These are phyloP conservation scores for Macrosteles quadrilineatus DNA, from an alignment of 1,140 invertebrate species.

Conservation along the genomic window DNA sequence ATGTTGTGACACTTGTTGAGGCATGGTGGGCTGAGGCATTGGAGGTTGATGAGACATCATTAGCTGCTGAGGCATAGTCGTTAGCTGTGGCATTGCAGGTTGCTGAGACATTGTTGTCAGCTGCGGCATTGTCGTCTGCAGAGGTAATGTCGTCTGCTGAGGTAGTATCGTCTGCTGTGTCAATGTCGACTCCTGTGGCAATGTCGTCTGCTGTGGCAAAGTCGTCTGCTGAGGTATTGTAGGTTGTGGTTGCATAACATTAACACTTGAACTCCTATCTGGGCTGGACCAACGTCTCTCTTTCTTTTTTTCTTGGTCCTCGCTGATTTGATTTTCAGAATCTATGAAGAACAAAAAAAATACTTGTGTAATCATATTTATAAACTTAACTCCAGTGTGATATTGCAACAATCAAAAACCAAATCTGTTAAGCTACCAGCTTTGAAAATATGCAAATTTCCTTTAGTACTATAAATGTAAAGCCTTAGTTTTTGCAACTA, in stretches of 20 bases:
- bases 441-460: no score
- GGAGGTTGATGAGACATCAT: constrained; percentile 13
- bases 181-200: not conserved
- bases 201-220: constrained; percentile 33
- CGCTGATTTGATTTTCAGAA: not conserved
- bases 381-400: no score
- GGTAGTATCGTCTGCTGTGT: not conserved
- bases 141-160: not conserved
- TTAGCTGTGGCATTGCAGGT: not conserved
- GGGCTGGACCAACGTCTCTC: constrained; percentile 42
- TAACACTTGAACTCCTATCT: constrained; percentile 38
- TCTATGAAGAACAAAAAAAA: not conserved
- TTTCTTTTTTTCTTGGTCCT: constrained; percentile 43
- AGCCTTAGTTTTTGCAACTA: no score
- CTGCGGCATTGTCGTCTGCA: no score
- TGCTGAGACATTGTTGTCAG: no score
- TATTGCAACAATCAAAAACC: no score
- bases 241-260: constrained; percentile 40
- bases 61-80: not conserved
- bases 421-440: no score
- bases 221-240: not conserved
- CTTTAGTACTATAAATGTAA: no score
- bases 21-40: constrained; percentile 27
- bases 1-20: not conserved
- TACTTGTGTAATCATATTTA: no score